phyloP scores from a whole-genome alignment of 1,140 invertebrate genomes.

The Pantala flavescens region DNA sequence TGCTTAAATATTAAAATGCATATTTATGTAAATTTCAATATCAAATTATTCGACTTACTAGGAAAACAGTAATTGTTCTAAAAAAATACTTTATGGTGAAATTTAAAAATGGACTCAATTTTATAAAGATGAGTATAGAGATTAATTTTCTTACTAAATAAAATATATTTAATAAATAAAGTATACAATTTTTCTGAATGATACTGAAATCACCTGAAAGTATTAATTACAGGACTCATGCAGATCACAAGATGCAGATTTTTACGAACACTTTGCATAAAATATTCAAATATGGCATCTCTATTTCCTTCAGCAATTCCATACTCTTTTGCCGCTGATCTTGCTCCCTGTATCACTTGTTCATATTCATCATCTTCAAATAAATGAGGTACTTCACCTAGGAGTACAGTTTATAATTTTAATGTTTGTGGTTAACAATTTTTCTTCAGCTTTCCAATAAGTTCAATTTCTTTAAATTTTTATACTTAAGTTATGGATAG shows the following conservation, averaged over 20 bases:
- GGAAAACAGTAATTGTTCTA: too few relatives aligned
- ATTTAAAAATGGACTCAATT: too few relatives aligned
- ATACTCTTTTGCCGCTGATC: slow-evolving; percentile 55
- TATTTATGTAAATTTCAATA: too few relatives aligned
- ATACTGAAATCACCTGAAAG: slow-evolving; percentile 48
- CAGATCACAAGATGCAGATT: slow-evolving; percentile 77
- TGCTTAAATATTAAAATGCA: too few relatives aligned
- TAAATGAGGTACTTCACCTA: slow-evolving; percentile 72
- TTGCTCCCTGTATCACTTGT: slow-evolving; percentile 59
- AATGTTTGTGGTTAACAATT: slow-evolving; percentile 11
- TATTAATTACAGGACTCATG: slow-evolving; percentile 80
- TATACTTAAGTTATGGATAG: not conserved
- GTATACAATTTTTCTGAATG: too few relatives aligned
- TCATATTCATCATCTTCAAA: slow-evolving; percentile 78
- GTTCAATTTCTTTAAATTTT: slow-evolving; percentile 15
- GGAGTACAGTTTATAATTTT: not conserved
- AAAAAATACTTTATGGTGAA: too few relatives aligned
- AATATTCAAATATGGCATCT: slow-evolving; percentile 71
- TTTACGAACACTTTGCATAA: slow-evolving; percentile 64
- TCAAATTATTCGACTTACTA: too few relatives aligned
- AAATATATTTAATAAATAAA: too few relatives aligned
- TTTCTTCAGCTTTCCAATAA: not conserved
- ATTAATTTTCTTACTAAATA: too few relatives aligned
- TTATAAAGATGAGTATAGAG: too few relatives aligned
- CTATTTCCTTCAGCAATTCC: slow-evolving; percentile 56